A percentile compares a stretch with the other conserved stretches of the same genome.
phyloP scores from a whole-genome alignment of 2,888 invertebrate species.

The Dolomedes plantarius region DNA sequence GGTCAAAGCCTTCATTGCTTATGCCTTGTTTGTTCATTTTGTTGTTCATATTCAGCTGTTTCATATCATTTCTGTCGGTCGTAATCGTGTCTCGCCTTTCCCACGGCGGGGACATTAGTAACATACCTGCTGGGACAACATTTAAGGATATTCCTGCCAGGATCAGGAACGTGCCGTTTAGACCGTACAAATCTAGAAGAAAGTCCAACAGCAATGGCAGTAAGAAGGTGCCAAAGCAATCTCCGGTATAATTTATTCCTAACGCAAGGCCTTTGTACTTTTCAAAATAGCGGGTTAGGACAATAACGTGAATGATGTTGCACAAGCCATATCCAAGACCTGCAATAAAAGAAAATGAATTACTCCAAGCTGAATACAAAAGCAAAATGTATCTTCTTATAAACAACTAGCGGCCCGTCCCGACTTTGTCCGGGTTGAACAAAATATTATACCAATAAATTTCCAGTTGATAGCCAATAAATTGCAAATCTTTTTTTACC shows the following conservation, averaged over 20 bases:
- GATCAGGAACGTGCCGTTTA: conserved; percentile 69
- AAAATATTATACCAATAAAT: too few species aligned
- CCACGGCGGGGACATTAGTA: conserved; percentile 34
- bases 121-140: conserved; percentile 43
- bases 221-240: conserved; percentile 71
- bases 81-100: not conserved
- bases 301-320: conserved; percentile 61
- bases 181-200: conserved; percentile 50
- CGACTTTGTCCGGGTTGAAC: too few species aligned
- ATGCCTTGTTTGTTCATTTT: too few species aligned
- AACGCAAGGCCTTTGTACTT: conserved; percentile 69
- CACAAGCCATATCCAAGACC: conserved; percentile 71
- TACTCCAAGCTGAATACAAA: too few species aligned
- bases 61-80: too few species aligned
- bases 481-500: too few species aligned
- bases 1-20: too few species aligned
- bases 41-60: too few species aligned
- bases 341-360: conserved; percentile 6
- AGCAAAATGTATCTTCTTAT: not conserved
- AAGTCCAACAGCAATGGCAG: conserved; percentile 66
- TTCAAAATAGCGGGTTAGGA: conserved; percentile 72
- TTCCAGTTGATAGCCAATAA: too few species aligned
- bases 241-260: conserved; percentile 71
- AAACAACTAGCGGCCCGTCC: too few species aligned
- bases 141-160: conserved; percentile 65